A percentile compares a stretch with the other conserved stretches of the same genome.
These are phyloP conservation scores for Eupeodes luniger DNA, from an alignment of 2,888 invertebrate genomes.

Conservation along the genomic window DNA sequence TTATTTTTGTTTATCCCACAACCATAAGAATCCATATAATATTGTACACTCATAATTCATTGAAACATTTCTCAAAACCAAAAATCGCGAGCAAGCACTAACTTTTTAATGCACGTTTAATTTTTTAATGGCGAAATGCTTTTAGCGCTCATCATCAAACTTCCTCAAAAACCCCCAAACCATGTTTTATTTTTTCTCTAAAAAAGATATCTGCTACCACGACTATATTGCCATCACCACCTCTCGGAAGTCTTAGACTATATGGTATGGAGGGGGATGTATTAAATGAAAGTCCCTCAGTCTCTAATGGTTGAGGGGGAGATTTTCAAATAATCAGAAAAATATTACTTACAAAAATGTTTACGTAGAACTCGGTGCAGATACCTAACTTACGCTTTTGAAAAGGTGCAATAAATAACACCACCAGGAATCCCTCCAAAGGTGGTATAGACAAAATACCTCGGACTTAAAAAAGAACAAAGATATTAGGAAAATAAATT, in stretches of 20 bases:
- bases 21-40: background rate
- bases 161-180: constrained; percentile 7
- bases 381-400: constrained; percentile 17
- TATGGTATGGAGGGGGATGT: background rate
- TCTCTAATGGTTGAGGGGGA: constrained; percentile 22
- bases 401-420: constrained; percentile 71
- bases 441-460: background rate
- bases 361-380: constrained; percentile 50
- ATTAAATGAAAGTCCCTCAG: background rate
- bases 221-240: background rate
- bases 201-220: background rate
- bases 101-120: constrained; percentile 79
- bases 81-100: constrained; percentile 72
- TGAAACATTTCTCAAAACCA: constrained; percentile 71
- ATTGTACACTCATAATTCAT: constrained; percentile 66
- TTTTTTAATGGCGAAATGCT: constrained; percentile 79
- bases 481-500: constrained; percentile 71
- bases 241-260: too few species aligned
- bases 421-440: constrained; percentile 35
- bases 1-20: background rate
- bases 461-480: background rate
- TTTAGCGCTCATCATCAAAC: constrained; percentile 73
- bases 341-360: constrained; percentile 34
- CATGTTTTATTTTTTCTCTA: background rate
- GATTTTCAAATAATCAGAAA: constrained; percentile 36